Evolutionary conservation across 2,113 vertebrate species (phyloP).

Genomic region (Esox niger): DNA sequence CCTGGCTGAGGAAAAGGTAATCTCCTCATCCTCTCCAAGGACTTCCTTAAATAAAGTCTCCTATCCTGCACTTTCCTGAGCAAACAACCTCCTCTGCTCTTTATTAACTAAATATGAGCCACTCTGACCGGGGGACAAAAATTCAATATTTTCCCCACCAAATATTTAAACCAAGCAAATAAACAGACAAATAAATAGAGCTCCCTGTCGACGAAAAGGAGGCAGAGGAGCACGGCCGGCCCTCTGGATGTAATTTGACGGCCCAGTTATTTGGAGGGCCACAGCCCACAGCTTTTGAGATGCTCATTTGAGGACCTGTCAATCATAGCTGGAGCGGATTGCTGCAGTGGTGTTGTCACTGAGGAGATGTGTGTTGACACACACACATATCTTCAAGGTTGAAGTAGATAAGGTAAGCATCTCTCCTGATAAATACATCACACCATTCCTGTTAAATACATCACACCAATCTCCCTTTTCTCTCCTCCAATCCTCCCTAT

Average conservation of each 20-base stretch:
- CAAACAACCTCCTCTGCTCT: slow-evolving; percentile 83
- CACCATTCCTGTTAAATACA: slow-evolving; percentile 25
- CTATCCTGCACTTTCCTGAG: slow-evolving; percentile 67
- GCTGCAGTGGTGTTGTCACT: slow-evolving; percentile 43
- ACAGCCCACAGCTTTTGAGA: slow-evolving; percentile 84
- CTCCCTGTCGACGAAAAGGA: slow-evolving; percentile 69
- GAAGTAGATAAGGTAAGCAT: slow-evolving; percentile 67
- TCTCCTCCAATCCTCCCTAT: slow-evolving; percentile 31
- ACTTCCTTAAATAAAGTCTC: slow-evolving; percentile 78
- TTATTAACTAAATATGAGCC: slow-evolving; percentile 90
- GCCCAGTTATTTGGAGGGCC: slow-evolving; percentile 90
- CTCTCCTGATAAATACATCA: slow-evolving; percentile 70
- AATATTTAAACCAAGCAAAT: slow-evolving; percentile 93
- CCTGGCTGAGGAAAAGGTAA: slow-evolving; percentile 73
- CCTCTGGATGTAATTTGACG: slow-evolving; percentile 88
- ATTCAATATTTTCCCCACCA: slow-evolving; percentile 88
- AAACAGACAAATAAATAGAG: slow-evolving; percentile 85
- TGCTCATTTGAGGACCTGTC: slow-evolving; percentile 88
- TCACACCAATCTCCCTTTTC: slow-evolving; percentile 17
- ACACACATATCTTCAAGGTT: slow-evolving; percentile 64
- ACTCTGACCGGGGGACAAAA: slow-evolving; percentile 84
- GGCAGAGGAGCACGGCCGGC: slow-evolving; percentile 80
- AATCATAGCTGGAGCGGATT: slow-evolving; percentile 74
- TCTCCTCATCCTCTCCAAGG: slow-evolving; percentile 67
- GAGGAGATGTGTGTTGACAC: slow-evolving; percentile 44